Evolutionary conservation across 1,140 invertebrate genomes (phyloP), one percentile per base, ranked within the genome.

Genomic region (Microplitis demolitor): DNA sequence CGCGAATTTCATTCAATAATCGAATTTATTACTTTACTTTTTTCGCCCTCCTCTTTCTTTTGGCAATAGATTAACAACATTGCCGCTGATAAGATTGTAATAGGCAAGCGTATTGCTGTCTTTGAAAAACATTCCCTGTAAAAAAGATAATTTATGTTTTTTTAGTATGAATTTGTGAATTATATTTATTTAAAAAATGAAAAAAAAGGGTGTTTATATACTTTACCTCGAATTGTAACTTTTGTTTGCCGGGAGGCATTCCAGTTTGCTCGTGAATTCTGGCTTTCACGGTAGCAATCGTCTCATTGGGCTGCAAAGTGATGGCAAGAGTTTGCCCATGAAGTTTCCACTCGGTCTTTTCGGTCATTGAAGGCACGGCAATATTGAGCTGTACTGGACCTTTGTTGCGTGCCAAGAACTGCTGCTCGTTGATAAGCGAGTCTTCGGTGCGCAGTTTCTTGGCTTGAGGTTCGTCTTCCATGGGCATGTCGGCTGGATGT

Each of bases 21-120:
- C 11, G 39, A 16, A 33, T 69, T 37, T 63, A 37, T 16, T 60
- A 60, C 3, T 83, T 91, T 95, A 99, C 82, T 99, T 99, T 87
- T 99, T 99, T 51, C 97, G 90, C 39, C 98, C 98, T 85, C 98
- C 98, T 88, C 98, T 91, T 87, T 99, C 98, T 86, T 99, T 99
- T 4, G 99, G 89, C 85, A 97, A 93, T 50, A 99, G 89, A 78
- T 95, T 93, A 53, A 99, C 91, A n/a, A 92, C 87, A 11, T 92
- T 93, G 56, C 93, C 94, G 8, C 93, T 92, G 0, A 91, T 88
- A 33, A 99, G 91, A 86, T 99, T 99, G 88, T 99, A 99, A 88
- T 94, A 99, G 0, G 96, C 98, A 82, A 99, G 88, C 2, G 93
- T 92, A 82, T 98, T 97, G 24, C 92, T 96, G 88, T 99, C 98